These are phyloP conservation scores for Petroica traversi DNA, from an alignment of 2,113 vertebrate genomes.

Conservation along the genomic window DNA sequence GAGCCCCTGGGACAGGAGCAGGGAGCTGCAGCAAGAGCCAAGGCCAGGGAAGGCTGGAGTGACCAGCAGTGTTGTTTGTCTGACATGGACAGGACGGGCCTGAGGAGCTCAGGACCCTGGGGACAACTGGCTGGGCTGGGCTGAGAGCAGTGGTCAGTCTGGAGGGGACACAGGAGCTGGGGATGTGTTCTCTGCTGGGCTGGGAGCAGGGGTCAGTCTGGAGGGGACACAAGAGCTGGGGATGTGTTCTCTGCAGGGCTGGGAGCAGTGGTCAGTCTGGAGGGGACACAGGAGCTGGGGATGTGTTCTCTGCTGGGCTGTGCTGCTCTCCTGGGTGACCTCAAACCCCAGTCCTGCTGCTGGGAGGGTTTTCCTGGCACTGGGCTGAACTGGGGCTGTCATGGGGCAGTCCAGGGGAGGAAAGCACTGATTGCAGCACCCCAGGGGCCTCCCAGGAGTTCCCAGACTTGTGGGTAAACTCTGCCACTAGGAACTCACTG, in stretches of 20 bases:
- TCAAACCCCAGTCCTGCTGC: not conserved
- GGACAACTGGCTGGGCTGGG: not conserved
- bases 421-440: not conserved
- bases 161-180: not conserved
- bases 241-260: not conserved
- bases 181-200: not conserved
- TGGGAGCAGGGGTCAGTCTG: no score
- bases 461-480: not conserved
- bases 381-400: not conserved
- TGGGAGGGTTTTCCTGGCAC: not conserved
- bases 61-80: fast-evolving
- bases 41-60: not conserved
- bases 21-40: not conserved
- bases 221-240: no score
- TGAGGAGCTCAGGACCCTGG: not conserved
- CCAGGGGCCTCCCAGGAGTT: not conserved
- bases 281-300: not conserved
- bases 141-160: not conserved
- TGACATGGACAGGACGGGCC: fast-evolving
- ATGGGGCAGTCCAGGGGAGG: not conserved
- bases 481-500: not conserved
- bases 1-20: not conserved
- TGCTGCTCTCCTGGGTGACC: not conserved
- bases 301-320: not conserved
- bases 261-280: not conserved